A percentile compares a stretch with the other conserved stretches of the same genome.
Conservation (phyloP, 2,113 vertebrate species). For the Zingel zingel region DNA sequence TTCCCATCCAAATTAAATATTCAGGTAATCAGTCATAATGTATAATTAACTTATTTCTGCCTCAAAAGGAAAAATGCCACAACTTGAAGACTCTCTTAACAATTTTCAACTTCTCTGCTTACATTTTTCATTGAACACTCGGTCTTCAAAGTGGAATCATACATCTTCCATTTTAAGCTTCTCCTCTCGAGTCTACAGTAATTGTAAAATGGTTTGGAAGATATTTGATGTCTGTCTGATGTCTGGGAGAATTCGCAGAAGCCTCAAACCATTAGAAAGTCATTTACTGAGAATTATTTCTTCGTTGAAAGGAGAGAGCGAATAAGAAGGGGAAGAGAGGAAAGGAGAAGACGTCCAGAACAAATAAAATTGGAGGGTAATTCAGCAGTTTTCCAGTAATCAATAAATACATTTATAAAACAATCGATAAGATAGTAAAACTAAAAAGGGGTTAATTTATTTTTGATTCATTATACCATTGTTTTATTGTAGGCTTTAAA, state of each 20-base stretch:
- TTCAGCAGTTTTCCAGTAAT: constrained; percentile 11
- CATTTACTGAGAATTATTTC: constrained; percentile 61
- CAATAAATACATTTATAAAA: constrained; percentile 4
- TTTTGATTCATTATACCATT: background rate
- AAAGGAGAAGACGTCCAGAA: background rate
- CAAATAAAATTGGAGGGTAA: background rate
- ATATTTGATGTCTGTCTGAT: constrained; percentile 78
- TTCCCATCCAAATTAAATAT: constrained; percentile 57
- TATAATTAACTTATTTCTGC: constrained; percentile 56
- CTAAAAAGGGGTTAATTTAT: background rate
- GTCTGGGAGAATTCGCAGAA: constrained; percentile 61
- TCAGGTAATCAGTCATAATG: constrained; percentile 55
- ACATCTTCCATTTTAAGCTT: constrained; percentile 68
- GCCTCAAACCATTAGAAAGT: constrained; percentile 65
- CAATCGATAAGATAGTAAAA: constrained; percentile 6
- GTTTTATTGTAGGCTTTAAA: constrained; percentile 9
- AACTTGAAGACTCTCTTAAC: constrained; percentile 45
- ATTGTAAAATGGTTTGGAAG: constrained; percentile 74
- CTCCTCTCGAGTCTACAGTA: constrained; percentile 50
- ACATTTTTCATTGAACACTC: constrained; percentile 42
- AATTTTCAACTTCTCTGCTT: constrained; percentile 36
- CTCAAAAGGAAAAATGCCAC: constrained; percentile 42
- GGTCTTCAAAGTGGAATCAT: constrained; percentile 66
- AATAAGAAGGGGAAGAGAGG: background rate
- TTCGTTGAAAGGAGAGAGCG: constrained; percentile 25